Evolutionary conservation across 2,113 vertebrate genomes (phyloP).

Genomic region (Opisthocomus hoazin): DNA sequence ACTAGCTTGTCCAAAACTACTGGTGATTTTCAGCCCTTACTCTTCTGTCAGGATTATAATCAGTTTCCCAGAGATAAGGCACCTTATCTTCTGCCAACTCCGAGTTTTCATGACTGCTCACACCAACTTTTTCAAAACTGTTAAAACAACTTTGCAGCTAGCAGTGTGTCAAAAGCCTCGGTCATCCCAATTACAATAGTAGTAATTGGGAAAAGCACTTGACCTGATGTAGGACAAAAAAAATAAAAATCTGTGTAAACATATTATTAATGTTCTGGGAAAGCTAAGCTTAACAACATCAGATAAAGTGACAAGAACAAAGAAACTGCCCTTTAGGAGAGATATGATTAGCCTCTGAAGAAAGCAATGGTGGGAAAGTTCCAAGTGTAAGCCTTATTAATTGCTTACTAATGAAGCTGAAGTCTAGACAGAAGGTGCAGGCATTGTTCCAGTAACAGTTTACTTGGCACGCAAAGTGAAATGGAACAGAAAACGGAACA

Average conservation of each 20-base stretch:
- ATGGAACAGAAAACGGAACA: neutral
- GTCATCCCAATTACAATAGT: neutral
- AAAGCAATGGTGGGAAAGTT: neutral
- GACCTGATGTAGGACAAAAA: neutral
- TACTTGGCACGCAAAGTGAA: neutral
- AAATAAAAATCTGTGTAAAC: neutral
- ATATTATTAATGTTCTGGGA: neutral
- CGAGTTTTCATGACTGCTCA: neutral
- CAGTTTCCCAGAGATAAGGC: neutral
- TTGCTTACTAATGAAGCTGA: neutral
- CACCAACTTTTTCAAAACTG: neutral
- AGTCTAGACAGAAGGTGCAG: constrained; percentile 25
- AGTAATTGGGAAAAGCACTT: constrained; percentile 16
- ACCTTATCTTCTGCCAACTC: neutral
- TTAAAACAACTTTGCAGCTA: neutral
- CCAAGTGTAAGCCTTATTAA: neutral
- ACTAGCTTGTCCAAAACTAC: neutral
- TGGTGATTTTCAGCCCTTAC: neutral
- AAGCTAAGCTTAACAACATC: neutral
- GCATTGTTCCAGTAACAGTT: neutral
- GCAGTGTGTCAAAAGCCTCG: neutral
- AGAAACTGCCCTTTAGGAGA: neutral
- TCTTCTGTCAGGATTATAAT: neutral
- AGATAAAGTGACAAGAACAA: constrained; percentile 19
- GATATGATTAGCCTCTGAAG: neutral